Conservation (phyloP, 2,113 vertebrate genomes). For the Typhlomys cinereus region DNA sequence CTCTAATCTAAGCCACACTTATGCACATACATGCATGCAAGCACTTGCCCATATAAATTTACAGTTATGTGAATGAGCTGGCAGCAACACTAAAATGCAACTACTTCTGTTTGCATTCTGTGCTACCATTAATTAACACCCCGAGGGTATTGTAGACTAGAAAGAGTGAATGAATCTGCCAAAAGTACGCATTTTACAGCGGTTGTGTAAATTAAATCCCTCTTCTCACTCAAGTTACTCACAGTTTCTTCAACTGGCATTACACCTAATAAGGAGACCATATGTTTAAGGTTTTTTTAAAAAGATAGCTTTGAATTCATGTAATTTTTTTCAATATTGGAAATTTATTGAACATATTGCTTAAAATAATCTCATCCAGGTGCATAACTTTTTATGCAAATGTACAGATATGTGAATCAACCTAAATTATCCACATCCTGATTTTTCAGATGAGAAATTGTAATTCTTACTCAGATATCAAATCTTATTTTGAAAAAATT, state of each 20-base stretch:
- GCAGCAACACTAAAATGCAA: constrained; percentile 31
- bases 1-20: background rate
- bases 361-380: background rate
- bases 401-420: background rate
- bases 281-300: constrained; percentile 1
- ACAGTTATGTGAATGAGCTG: background rate
- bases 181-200: constrained; percentile 46
- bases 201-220: constrained; percentile 37
- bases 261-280: constrained; percentile 32
- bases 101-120: background rate
- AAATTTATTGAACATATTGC: background rate
- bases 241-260: constrained; percentile 14
- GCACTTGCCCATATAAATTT: background rate
- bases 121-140: constrained; percentile 1
- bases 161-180: constrained; percentile 9
- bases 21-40: background rate
- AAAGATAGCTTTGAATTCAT: background rate
- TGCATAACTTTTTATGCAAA: background rate
- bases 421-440: background rate
- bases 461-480: background rate
- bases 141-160: background rate
- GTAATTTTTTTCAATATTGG: background rate
- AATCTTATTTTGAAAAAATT: background rate
- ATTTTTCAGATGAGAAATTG: constrained; percentile 26
- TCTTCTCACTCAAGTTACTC: background rate